phyloP scores from a whole-genome alignment of 2,888 invertebrate genomes.

The Hoplodrina ambigua region DNA sequence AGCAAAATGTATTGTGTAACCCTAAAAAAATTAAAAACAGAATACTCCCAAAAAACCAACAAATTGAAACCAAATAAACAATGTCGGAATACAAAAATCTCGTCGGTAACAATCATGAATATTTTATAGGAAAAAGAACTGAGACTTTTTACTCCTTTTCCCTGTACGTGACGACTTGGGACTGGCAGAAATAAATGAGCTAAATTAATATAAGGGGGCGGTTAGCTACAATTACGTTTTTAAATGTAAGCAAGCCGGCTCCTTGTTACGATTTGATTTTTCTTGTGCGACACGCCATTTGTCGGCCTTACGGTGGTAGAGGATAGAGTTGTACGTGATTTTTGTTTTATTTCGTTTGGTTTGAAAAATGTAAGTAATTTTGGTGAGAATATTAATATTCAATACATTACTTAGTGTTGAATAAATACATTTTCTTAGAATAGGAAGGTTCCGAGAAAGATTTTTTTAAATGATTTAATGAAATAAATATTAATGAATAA shows the following conservation, averaged over 20 bases:
- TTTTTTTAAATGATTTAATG: too few relatives aligned
- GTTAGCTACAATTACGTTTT: constrained; percentile 90
- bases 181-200: constrained; percentile 84
- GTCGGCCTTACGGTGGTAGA: constrained; percentile 68
- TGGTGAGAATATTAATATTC: too few relatives aligned
- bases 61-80: constrained; percentile 62
- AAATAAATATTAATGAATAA: background rate
- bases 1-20: too few relatives aligned
- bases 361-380: background rate
- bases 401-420: too few relatives aligned
- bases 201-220: constrained; percentile 89
- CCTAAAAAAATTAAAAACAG: background rate
- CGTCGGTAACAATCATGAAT: constrained; percentile 77
- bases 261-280: constrained; percentile 88
- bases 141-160: constrained; percentile 76
- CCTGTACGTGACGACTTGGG: constrained; percentile 77
- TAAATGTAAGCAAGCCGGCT: constrained; percentile 88
- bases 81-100: constrained; percentile 53
- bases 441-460: background rate
- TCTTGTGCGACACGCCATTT: constrained; percentile 88
- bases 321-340: constrained; percentile 65
- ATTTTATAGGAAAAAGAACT: constrained; percentile 77
- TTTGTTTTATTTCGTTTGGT: background rate
- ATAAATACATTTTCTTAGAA: too few relatives aligned
- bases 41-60: constrained; percentile 15